Base-by-base conservation (phyloP, 2,113 vertebrate species). In the Hydrolagus affinis region DNA sequence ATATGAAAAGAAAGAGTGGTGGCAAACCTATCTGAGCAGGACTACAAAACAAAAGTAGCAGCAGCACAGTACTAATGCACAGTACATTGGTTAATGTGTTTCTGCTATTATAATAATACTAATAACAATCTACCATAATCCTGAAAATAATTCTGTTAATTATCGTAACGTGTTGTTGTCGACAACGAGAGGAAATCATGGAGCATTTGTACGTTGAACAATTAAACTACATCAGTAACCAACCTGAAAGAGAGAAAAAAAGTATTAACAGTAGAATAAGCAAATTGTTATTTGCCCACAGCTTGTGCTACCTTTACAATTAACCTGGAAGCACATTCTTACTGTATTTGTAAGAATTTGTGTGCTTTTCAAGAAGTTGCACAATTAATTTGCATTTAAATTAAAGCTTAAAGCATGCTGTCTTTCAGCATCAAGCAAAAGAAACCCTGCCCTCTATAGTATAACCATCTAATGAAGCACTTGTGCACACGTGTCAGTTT, bases 301-400 rank as follows among this genome's bases (percentile, higher is more conserved):
- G 78, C 78, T 83, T 83, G 78, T 83, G 66, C 78, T 66, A 83
- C 62, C 59, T 64, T 80, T 17, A 83, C 66, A 66, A 64, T 83
- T 83, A 60, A 68, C 78, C 78, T 11, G 66, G 62, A 83, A 68
- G 60, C 62, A 66, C 66, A 83, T 21, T 83, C 78, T 83, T 60
- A 28, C 62, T 30, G 59, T 68, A 8, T 30, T 25, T 21, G 32
- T 83, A 32, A 56, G 62, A 83, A 17, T 83, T 59, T 64, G 78
- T 17, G 32, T 83, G 78, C 66, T 83, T 83, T 64, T 83, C 62
- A 32, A 83, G 78, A 83, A 83, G 25, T 66, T 83, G 25, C 78
- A 83, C 78, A 83, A 83, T 83, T 83, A 68, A 83, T 83, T 83
- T 83, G 78, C 78, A 83, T 83, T 80, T 83, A 83, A 83, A 83